Conservation (phyloP, 2,113 vertebrate species). For the Pluvialis apricaria region DNA sequence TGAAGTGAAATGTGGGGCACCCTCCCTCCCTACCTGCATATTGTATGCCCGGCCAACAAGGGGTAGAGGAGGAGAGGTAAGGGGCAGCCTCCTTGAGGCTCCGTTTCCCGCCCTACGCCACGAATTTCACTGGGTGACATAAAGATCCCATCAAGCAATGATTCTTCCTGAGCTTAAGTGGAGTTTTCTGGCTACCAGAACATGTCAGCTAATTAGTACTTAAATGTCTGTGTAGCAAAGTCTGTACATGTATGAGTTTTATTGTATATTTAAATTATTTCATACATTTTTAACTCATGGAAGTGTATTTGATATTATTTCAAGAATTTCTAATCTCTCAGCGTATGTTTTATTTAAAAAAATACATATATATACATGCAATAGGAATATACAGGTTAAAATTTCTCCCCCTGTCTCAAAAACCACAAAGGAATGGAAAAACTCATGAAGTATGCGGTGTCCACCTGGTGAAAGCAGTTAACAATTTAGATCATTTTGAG, state of each 20-base stretch:
- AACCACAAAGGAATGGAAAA: background rate
- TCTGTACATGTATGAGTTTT: background rate
- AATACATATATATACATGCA: background rate
- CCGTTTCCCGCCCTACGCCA: background rate
- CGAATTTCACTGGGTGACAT: background rate
- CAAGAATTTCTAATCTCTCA: background rate
- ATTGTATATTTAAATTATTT: background rate
- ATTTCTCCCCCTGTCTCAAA: background rate
- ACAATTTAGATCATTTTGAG: background rate
- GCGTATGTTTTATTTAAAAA: background rate
- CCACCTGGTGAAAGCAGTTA: background rate
- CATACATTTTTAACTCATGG: background rate
- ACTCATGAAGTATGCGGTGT: background rate
- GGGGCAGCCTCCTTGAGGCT: background rate
- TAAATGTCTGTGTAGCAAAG: background rate
- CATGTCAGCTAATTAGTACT: background rate
- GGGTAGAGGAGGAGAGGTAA: background rate
- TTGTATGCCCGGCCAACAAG: accelerated
- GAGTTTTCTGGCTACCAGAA: background rate
- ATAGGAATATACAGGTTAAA: background rate
- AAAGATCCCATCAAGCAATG: background rate
- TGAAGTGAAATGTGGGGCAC: background rate
- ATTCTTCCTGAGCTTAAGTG: background rate
- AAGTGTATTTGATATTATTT: background rate
- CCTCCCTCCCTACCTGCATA: accelerated